These are phyloP conservation scores for Charadrius vociferus DNA, from an alignment of 2,113 vertebrate genomes.

Conservation along the genomic window DNA sequence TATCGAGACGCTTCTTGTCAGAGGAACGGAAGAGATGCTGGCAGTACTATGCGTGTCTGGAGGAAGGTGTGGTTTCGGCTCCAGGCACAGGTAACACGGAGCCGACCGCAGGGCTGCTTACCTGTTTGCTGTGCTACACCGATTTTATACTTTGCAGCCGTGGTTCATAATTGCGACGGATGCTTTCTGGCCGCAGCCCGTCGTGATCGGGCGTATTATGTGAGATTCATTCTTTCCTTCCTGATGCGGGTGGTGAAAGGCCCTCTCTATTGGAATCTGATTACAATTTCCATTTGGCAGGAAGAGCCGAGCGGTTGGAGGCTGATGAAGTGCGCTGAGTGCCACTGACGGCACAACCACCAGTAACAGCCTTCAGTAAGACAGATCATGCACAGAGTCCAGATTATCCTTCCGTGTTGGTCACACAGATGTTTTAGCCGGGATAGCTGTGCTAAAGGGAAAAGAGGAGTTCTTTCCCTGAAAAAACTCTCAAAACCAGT, in stretches of 20 bases:
- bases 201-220: neutral
- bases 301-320: neutral
- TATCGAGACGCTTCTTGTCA: too few species aligned
- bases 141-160: neutral
- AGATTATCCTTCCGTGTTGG: rapidly evolving
- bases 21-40: neutral
- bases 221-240: neutral
- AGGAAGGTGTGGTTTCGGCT: neutral
- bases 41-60: rapidly evolving
- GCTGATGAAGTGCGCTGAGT: neutral
- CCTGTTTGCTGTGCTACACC: neutral
- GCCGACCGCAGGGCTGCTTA: neutral
- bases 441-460: neutral
- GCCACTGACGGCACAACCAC: neutral
- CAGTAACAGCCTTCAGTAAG: neutral
- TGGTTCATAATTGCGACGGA: neutral
- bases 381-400: neutral
- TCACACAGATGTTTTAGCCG: neutral
- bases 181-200: neutral
- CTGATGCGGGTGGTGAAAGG: neutral
- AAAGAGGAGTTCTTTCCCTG: neutral
- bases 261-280: neutral
- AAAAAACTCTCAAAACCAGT: neutral
- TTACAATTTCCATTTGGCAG: neutral
- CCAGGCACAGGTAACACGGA: neutral